Evolutionary conservation across 2,113 vertebrate genomes (phyloP), one percentile per base, ranked within the genome.

Genomic region (Cervus canadensis): DNA sequence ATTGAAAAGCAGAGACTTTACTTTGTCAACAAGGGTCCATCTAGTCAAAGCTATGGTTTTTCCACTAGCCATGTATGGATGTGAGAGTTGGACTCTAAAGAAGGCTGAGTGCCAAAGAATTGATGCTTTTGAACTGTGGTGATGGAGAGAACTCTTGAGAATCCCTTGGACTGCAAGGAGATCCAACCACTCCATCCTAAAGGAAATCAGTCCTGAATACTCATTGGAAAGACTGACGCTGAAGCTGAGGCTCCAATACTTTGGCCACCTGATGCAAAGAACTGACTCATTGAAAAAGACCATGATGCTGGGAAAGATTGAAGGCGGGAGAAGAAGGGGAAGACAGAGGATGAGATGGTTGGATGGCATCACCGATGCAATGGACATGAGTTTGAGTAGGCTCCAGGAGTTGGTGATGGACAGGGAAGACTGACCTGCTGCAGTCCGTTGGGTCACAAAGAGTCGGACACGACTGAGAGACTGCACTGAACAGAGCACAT

Each of bases 311-410:
- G 64, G n/a, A 71, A 36, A 36, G 64, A 71, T 0, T 23, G 64
- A 71, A 71, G n/a, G 17, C 1, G 0, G n/a, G 17, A 71, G n/a
- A 10, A 71, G 64, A 36, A 36, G n/a, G 17, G 17, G 64, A 71
- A 0, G 0, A 21, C 64, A 71, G n/a, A 71, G n/a, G 64, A 12
- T 36, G 64, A 71, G 62, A 67, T 19, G 16, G 62, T 19, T 67
- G 16, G 16, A 19, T 17, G 16, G 52, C 19, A 36, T 71, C 64
- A 36, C 64, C 0, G 0, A 21, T 0, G 0, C 0, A 1, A 36
- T 12, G n/a, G 64, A 36, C n/a, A 12, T 36, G 64, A 71, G 64
- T 71, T 71, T 71, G n/a, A 36, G n/a, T 12, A 36, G 9, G 4
- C 17, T 71, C n/a, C 9, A 23, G 64, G n/a, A 71, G 64, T 36